phyloP scores from a whole-genome alignment of 2,888 invertebrate species.

The Drosophila mimetica region DNA sequence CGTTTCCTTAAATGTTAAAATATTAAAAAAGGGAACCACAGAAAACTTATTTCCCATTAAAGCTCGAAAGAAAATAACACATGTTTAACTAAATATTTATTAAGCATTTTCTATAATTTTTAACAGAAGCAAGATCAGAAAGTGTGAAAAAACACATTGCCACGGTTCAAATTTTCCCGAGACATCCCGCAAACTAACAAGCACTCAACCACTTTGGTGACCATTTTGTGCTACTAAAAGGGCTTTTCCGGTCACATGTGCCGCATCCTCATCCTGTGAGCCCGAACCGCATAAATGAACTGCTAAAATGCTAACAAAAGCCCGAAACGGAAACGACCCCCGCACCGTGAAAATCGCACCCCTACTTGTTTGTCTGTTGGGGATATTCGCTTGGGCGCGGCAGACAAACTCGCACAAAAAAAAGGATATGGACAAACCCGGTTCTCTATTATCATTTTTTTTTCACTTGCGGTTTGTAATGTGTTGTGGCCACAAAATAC shows the following conservation, averaged over 20 bases:
- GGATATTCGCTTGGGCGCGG: conserved; percentile 46
- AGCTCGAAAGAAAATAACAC: no score
- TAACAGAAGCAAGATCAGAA: background rate
- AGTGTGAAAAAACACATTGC: background rate
- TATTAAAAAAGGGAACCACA: no score
- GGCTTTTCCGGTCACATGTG: conserved; percentile 68
- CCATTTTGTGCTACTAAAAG: conserved; percentile 57
- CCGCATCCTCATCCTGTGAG: conserved; percentile 25
- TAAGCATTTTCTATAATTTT: background rate
- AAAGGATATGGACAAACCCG: conserved; percentile 54
- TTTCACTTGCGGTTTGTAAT: conserved; percentile 36
- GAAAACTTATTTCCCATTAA: no score
- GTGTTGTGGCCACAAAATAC: conserved; percentile 66
- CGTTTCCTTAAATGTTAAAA: background rate
- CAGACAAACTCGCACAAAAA: conserved; percentile 20
- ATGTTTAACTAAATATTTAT: no score
- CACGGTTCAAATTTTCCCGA: background rate
- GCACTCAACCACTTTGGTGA: conserved; percentile 46
- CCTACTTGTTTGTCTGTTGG: conserved; percentile 68
- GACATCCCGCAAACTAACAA: conserved; percentile 25
- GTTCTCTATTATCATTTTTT: conserved; percentile 38
- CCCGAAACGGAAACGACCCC: conserved; percentile 52
- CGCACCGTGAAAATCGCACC: conserved; percentile 30
- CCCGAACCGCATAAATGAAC: conserved; percentile 63
- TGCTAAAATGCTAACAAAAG: conserved; percentile 77